phyloP scores from a whole-genome alignment of 2,797 vertebrate species.

The Acanthiza pusilla region DNA sequence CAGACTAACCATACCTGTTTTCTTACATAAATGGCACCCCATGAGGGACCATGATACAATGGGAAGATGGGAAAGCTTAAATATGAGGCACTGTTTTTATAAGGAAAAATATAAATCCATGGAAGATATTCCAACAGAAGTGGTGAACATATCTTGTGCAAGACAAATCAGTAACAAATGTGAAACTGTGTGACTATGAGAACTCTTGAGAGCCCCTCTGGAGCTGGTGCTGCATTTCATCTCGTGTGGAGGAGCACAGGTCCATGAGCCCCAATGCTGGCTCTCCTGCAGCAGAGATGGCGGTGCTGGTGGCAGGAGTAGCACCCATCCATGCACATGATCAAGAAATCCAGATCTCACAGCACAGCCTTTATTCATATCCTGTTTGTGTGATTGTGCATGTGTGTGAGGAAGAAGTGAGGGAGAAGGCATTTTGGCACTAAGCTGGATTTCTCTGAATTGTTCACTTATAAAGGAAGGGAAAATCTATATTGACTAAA shows the following conservation, averaged over 20 bases:
- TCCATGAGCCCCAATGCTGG: accelerated
- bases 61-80: not conserved
- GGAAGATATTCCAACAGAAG: not conserved
- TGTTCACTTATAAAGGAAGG: not conserved
- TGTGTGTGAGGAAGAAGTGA: not conserved
- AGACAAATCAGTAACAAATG: not conserved
- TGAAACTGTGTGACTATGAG: not conserved
- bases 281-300: not conserved
- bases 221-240: not conserved
- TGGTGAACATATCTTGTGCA: not conserved
- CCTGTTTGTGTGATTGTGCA: not conserved
- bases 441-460: not conserved
- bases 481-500: not conserved
- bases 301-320: not conserved
- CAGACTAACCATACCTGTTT: conserved; percentile 30
- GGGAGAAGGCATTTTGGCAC: not conserved
- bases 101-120: not conserved
- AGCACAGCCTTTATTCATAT: not conserved
- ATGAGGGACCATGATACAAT: not conserved
- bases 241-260: not conserved
- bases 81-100: not conserved
- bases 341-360: not conserved
- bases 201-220: not conserved
- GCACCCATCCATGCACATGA: accelerated
- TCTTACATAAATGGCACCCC: not conserved